Evolutionary conservation across 2,113 vertebrate genomes (phyloP).

Genomic region (Colossoma macropomum): DNA sequence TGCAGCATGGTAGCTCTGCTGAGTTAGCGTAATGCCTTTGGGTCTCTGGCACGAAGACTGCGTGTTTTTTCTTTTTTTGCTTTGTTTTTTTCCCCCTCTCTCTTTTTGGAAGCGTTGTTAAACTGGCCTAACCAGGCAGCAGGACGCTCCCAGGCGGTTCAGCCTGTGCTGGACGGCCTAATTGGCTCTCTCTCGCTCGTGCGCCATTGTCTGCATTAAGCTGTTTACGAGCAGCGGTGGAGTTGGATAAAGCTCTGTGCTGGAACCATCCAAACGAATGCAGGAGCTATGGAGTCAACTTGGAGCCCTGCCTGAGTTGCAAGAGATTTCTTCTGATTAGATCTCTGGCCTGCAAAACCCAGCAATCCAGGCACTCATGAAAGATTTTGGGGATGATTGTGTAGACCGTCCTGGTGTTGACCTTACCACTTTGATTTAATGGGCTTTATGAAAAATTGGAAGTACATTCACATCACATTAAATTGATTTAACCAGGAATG

Average conservation of each 20-base stretch:
- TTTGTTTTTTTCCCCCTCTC: no score
- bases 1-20: neutral
- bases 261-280: conserved; percentile 21
- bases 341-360: neutral
- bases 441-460: no score
- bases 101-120: neutral
- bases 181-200: conserved; percentile 20
- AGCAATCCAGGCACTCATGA: no score
- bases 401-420: no score
- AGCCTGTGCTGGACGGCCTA: conserved; percentile 9
- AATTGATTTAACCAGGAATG: no score
- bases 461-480: no score
- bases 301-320: neutral
- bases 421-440: no score
- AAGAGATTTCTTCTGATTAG: neutral
- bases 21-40: conserved; percentile 2
- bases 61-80: neutral
- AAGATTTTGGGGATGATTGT: no score
- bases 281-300: neutral
- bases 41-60: conserved; percentile 9
- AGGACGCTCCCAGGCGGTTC: neutral
- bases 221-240: conserved; percentile 30
- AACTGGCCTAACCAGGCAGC: conserved; percentile 33
- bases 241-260: neutral
- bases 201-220: conserved; percentile 18